Evolutionary conservation across 2,888 invertebrate genomes (phyloP), one percentile per base, ranked within the genome.

Genomic region (Arrhopalites spinosus): DNA sequence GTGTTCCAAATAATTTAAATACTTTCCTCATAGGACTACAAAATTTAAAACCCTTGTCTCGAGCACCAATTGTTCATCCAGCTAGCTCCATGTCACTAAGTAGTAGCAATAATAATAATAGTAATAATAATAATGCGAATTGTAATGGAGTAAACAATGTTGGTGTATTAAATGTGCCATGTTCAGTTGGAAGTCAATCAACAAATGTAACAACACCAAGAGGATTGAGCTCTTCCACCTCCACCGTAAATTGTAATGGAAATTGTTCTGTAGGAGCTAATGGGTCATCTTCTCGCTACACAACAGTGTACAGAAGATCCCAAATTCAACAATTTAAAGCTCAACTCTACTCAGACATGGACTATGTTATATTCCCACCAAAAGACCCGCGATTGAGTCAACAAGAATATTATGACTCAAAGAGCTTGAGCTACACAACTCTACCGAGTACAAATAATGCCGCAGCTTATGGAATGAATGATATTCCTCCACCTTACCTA

Each of bases 361-460:
- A 95, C 86, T 95, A 94, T 84, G 95, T 95, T 8, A 93, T 95
- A 85, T 95, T 94, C 84, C 95, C 95, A 0, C 86, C 94, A 78
- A 94, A 94, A 86, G 95, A 95, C 86, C 94, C 95, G 13, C 91
- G 93, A 0, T 89, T 95, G 64, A 94, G 94, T 80, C 93, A 94
- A 84, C 95, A 95, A 85, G 95, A 95, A 85, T 95, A 95, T 86
- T 89, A 94, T 81, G 95, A 95, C 84, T 93, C 94, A 71, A 95
- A 95, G 85, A 90, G 93, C 83, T 78, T 82, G 73, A 77, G 81
- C 78, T 79, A 83, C 74, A 78, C 82, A 68, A 78, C 81, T 29
- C 69, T 78, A 3, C 66, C 78, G 0, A 91, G 93, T 27, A 81
- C 83, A 20, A 79, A 76, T 43, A 80, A 73, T 68, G 76, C 77